Base-by-base conservation (phyloP, 1,140 invertebrate genomes). In the Drosophila nasuta region DNA sequence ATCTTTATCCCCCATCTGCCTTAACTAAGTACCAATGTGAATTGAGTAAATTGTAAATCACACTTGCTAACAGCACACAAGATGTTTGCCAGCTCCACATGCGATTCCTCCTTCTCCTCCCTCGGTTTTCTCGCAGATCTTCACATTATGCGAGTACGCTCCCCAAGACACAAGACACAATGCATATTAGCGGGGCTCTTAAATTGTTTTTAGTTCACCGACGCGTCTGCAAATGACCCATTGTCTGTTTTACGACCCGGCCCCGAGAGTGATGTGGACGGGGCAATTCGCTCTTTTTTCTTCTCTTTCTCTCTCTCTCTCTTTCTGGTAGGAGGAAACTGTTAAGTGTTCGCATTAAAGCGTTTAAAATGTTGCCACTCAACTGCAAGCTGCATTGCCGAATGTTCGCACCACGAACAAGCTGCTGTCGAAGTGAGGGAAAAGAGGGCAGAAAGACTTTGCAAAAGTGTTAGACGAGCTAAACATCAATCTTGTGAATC, bases 171-270 rank as follows among this genome's bases (percentile, higher is more conserved):
- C 59, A 54, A 66, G 65, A 67, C 74, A 79, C 75, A 68, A 82
- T 88, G 70, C 82, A 83, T 83, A 89, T 89, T 88, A 88, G 80
- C 81, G 60, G 66, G 66, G 73, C 74, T 69, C 69, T 83, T 75
- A 89, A 88, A 83, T 88, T 89, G 80, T 88, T 88, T 89, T 83
- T 89, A 67, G 81, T 88, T 88, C 54, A n/a, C 74, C 77, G 77
- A 82, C 75, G 80, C 83, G 83, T 77, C 83, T 83, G 73, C 83
- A 88, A 87, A 88, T 87, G 83, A 88, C 76, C 76, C 83, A 88
- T 87, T 87, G 82, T 88, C 67, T 59, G 67, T 10, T 51, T 58
- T 58, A 51, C 46, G 51, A 56, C 17, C 35, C 4, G 35, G 11
- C 49, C 15, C 3, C 20, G 20, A 17, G 13, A 17, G 5, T 38